Evolutionary conservation across 2,888 invertebrate species (phyloP).

Genomic region (Syrista parreyssii): DNA sequence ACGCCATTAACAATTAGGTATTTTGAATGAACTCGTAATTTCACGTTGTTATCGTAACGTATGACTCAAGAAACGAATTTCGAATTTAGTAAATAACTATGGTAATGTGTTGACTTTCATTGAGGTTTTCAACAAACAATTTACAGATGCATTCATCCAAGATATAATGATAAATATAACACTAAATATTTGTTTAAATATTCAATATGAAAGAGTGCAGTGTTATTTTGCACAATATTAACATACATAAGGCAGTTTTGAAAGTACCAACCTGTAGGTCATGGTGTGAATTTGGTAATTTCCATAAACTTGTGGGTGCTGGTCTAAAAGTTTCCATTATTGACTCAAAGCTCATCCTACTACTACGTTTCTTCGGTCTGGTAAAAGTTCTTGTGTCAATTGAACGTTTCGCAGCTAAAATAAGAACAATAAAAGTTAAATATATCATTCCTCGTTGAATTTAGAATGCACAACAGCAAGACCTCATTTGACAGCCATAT

Average conservation of each 20-base stretch:
- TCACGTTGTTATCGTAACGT: background rate
- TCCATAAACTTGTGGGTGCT: conserved; percentile 16
- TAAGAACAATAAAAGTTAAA: background rate
- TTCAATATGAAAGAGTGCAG: background rate
- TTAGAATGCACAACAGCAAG: background rate
- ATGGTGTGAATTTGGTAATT: background rate
- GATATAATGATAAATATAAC: background rate
- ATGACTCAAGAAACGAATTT: background rate
- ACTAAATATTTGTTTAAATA: background rate
- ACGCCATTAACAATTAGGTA: background rate
- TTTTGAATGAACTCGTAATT: background rate
- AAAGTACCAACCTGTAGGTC: background rate
- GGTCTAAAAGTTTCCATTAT: conserved; percentile 42
- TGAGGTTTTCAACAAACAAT: background rate
- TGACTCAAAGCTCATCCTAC: conserved; percentile 72
- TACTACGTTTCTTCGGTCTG: conserved; percentile 73
- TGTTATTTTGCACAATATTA: background rate
- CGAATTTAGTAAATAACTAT: background rate
- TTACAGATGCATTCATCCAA: background rate
- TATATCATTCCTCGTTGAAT: conserved; percentile 1
- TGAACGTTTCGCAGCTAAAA: conserved; percentile 43
- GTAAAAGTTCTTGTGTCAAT: conserved; percentile 79
- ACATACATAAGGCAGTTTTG: background rate
- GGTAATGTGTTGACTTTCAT: background rate
- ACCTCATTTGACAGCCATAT: background rate